A percentile compares a stretch with the other conserved stretches of the same genome.
Evolutionary conservation across 2,797 vertebrate species (phyloP).

Genomic region (Lophura swinhoii): DNA sequence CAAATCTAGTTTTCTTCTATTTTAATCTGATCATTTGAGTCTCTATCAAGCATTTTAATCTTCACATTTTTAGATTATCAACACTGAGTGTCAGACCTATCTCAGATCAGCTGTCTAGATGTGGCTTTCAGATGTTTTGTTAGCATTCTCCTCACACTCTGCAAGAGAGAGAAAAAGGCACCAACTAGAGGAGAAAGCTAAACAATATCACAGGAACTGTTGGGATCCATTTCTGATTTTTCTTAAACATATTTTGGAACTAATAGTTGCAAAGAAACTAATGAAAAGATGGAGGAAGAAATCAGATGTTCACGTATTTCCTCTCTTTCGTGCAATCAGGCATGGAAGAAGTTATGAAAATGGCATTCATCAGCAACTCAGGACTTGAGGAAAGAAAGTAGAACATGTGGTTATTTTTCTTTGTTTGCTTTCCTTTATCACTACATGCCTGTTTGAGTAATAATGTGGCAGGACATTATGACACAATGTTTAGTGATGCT

Average conservation of each 20-base stretch:
- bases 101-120: not conserved
- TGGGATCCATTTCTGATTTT: not conserved
- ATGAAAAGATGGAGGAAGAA: not conserved
- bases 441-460: not conserved
- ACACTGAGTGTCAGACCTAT: not conserved
- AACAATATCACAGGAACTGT: not conserved
- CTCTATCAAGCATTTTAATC: not conserved
- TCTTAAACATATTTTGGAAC: not conserved
- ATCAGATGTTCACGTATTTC: not conserved
- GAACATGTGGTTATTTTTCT: not conserved
- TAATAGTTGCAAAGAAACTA: no score
- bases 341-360: not conserved
- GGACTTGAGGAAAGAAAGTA: not conserved
- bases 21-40: not conserved
- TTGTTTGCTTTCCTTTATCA: not conserved
- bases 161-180: not conserved
- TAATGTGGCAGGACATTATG: not conserved
- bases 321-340: not conserved
- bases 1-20: not conserved
- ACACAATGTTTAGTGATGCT: not conserved
- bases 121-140: not conserved
- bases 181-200: not conserved
- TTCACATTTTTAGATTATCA: not conserved
- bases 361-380: not conserved
- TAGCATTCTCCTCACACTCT: not conserved